phyloP scores from a whole-genome alignment of 2,888 invertebrate genomes.

The Suillia variegata region DNA sequence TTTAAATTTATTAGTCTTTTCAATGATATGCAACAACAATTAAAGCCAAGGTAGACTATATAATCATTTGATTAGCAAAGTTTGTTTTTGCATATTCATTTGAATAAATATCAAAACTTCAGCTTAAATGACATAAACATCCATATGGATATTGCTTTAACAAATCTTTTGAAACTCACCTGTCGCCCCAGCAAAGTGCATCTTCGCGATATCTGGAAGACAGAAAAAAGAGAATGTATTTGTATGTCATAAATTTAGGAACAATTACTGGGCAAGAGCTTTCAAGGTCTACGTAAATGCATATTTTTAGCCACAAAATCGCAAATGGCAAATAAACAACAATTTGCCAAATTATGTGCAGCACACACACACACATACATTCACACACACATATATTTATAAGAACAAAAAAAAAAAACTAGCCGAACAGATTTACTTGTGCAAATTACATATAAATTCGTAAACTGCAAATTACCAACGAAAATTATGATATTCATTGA shows the following conservation, averaged over 20 bases:
- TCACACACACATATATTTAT: too few species aligned
- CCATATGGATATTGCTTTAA: not conserved
- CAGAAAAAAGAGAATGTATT: slow-evolving; percentile 62
- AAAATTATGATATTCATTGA: slow-evolving; percentile 10
- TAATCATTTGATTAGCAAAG: too few species aligned
- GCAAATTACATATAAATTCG: not conserved
- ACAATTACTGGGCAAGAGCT: too few species aligned
- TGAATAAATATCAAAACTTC: too few species aligned
- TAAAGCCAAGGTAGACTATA: too few species aligned
- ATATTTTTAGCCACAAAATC: slow-evolving; percentile 10
- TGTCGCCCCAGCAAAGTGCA: slow-evolving; percentile 86
- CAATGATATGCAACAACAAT: too few species aligned
- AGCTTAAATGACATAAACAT: not conserved
- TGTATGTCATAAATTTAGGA: not conserved
- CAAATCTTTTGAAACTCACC: slow-evolving; percentile 66
- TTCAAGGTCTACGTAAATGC: too few species aligned
- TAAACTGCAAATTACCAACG: slow-evolving; percentile 7
- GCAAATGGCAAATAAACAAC: slow-evolving; percentile 5
- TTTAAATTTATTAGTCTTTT: too few species aligned
- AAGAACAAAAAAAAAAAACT: not conserved
- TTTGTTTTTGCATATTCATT: too few species aligned
- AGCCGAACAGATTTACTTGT: slow-evolving; percentile 14
- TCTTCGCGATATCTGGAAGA: slow-evolving; percentile 86
- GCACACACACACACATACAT: too few species aligned
- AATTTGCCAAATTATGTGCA: not conserved